Conservation (phyloP, 2,113 vertebrate genomes). For the Dryoscopus gambensis region DNA sequence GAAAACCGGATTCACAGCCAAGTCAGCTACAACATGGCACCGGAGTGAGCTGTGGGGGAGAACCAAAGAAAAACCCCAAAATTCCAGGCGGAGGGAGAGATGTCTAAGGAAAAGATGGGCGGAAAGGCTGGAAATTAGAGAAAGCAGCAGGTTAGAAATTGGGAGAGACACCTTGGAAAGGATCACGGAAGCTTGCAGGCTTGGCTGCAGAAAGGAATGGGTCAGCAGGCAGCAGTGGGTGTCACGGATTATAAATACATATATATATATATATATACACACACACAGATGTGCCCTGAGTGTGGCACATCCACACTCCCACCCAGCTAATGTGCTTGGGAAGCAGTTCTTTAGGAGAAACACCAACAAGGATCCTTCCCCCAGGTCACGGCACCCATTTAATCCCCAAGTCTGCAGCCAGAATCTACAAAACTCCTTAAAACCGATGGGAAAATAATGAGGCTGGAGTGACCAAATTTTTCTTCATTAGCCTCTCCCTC, state of each 20-base stretch:
- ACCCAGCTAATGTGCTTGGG: neutral
- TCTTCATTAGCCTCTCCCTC: neutral
- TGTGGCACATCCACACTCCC: neutral
- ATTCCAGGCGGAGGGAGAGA: neutral
- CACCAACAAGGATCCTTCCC: neutral
- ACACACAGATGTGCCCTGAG: neutral
- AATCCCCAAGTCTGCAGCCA: neutral
- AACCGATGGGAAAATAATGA: neutral
- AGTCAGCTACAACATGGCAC: neutral
- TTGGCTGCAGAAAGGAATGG: neutral
- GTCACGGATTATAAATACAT: neutral
- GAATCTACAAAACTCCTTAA: neutral
- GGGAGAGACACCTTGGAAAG: neutral
- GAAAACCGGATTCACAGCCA: neutral
- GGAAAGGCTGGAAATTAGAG: neutral
- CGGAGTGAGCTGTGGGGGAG: neutral
- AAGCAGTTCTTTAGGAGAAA: neutral
- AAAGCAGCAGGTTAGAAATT: neutral
- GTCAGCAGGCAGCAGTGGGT: neutral
- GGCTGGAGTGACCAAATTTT: neutral
- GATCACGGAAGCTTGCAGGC: rapidly evolving
- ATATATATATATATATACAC: rapidly evolving
- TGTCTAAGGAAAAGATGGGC: neutral
- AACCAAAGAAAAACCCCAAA: neutral
- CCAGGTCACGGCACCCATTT: neutral